A percentile compares a stretch with the other conserved stretches of the same genome.
Conservation (phyloP, 2,888 invertebrate species). For the Synanthedon andrenaeformis region DNA sequence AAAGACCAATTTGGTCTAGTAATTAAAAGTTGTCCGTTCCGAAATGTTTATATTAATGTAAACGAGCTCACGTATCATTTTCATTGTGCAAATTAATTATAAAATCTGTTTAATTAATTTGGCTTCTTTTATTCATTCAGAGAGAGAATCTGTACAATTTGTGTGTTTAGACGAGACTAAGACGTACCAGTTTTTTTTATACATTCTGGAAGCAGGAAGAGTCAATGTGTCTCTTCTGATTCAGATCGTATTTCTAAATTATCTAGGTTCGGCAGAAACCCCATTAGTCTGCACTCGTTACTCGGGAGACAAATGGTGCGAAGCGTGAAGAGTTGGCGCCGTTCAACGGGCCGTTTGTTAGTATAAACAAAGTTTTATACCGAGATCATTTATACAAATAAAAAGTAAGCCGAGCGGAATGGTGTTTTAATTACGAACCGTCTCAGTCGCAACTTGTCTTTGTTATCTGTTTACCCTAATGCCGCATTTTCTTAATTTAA, state of each 20-base stretch:
- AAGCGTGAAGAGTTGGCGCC: conserved; percentile 32
- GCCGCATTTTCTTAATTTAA: no score
- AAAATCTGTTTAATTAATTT: no score
- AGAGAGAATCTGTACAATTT: no score
- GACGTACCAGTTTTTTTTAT: no score
- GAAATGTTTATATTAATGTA: no score
- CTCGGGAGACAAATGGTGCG: conserved; percentile 41
- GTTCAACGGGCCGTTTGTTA: conserved; percentile 38
- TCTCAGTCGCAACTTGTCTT: conserved; percentile 9
- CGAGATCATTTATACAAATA: conserved; percentile 43
- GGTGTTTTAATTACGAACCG: conserved; percentile 25
- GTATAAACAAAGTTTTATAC: conserved; percentile 42
- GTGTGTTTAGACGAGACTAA: no score
- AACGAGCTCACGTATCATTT: no score
- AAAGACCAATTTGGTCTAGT: no score
- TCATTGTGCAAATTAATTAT: no score
- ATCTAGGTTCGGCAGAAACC: conserved; percentile 27
- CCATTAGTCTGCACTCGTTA: conserved; percentile 42
- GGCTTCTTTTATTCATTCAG: no score
- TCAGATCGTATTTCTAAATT: conserved; percentile 46
- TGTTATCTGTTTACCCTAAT: conserved; percentile 7
- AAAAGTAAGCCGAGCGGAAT: conserved; percentile 26
- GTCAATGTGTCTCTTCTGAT: neutral
- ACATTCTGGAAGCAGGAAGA: no score
- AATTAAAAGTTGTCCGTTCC: no score